These are phyloP conservation scores for Drosophila bifasciata DNA, from an alignment of 1,140 invertebrate species.

Conservation along the genomic window DNA sequence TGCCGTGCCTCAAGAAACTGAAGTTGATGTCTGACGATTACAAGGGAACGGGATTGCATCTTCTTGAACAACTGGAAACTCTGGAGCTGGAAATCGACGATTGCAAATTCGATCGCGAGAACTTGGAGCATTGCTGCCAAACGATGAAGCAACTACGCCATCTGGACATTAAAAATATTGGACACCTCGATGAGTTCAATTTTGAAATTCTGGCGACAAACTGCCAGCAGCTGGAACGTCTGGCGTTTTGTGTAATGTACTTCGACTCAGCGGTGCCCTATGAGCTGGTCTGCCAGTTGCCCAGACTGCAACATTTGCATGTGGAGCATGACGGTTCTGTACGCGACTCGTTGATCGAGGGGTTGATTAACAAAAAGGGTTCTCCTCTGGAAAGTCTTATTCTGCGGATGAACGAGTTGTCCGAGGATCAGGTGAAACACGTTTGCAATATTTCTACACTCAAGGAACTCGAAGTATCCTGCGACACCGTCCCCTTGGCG, in stretches of 20 bases:
- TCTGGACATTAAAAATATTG: background rate
- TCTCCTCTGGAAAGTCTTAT: slow-evolving; percentile 32
- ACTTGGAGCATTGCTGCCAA: slow-evolving; percentile 6
- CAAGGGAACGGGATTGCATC: background rate
- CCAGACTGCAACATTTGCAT: slow-evolving; percentile 37
- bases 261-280: background rate
- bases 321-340: background rate
- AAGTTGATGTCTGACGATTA: slow-evolving; percentile 1
- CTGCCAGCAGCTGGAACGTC: slow-evolving; percentile 18
- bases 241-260: slow-evolving; percentile 1
- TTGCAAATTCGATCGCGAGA: slow-evolving; percentile 7
- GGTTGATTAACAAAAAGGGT: slow-evolving; percentile 4
- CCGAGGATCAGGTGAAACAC: slow-evolving; percentile 5
- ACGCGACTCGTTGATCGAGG: background rate
- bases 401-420: background rate
- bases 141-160: slow-evolving; percentile 13
- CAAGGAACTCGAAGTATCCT: slow-evolving; percentile 25
- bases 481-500: background rate
- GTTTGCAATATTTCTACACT: slow-evolving; percentile 27
- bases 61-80: slow-evolving; percentile 6
- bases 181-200: background rate
- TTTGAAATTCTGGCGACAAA: slow-evolving; percentile 18
- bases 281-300: slow-evolving; percentile 22
- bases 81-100: slow-evolving; percentile 4
- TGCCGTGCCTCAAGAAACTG: slow-evolving; percentile 14